Evolutionary conservation across 2,888 invertebrate genomes (phyloP), one percentile per base, ranked within the genome.

Genomic region (Dolomedes plantarius): DNA sequence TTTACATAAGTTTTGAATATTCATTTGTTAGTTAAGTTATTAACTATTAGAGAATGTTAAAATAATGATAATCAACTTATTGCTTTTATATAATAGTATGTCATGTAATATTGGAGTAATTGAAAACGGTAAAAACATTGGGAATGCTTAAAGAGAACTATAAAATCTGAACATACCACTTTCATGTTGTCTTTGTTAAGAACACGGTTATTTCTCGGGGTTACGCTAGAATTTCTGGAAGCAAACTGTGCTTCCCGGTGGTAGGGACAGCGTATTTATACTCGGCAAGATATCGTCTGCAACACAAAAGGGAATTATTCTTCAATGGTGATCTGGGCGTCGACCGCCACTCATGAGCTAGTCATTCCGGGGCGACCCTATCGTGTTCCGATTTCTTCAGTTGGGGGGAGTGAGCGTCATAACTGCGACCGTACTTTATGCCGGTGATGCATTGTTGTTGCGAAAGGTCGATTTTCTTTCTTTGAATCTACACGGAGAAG

Each of bases 351-450:
- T 41, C 32, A 16, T 68, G 69, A 74, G 71, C 73, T 69, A 80
- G 73, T 79, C 72, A 23, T 13, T 72, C 46, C 46, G 65, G 39
- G 41, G 39, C 41, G 13, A 56, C 56, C 56, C 56, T 56, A 77
- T 50, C 32, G 3, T 41, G 81, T 81, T 81, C 82, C 56, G 75
- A 76, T 75, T 82, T 64, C 39, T 56, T 56, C 56, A 56, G 13
- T 13, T 11, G 39, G 69, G 75, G 71, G 75, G 64, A 71, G 73
- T 73, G 73, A 23, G 56, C 56, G 56, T 56, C 82, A 76, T n/a
- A 69, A 69, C 75, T 75, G 69, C 71, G 75, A 76, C 75, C 80
- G 80, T 80, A 62, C 50, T 41, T 9, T 46, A 46, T 46, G 41
- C 16, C 16, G 2, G 41, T n/a, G 41, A 46, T 46, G 2, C 41